Evolutionary conservation across 1,140 invertebrate genomes (phyloP).

Genomic region (Bombus confusus): DNA sequence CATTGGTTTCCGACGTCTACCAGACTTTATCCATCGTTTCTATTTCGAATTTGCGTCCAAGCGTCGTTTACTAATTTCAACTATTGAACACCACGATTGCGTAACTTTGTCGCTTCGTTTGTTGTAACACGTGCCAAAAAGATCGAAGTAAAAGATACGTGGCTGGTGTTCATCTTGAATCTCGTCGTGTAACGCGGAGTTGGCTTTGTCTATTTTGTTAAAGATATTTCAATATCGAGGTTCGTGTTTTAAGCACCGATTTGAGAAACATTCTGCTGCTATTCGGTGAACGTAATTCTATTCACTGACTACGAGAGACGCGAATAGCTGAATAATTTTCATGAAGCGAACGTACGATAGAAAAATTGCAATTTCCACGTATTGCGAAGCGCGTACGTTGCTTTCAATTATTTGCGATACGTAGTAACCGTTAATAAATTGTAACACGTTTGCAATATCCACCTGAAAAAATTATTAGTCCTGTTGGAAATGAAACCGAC

Average conservation of each 20-base stretch:
- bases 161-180: neutral
- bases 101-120: neutral
- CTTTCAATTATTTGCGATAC: too few species aligned
- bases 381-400: too few species aligned
- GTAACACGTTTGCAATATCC: neutral
- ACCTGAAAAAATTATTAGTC: neutral
- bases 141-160: neutral
- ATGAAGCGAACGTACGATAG: too few species aligned
- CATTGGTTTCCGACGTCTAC: constrained; percentile 45
- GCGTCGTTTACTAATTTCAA: neutral
- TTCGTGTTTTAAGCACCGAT: too few species aligned
- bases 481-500: neutral
- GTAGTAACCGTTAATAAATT: neutral
- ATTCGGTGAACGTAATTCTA: too few species aligned
- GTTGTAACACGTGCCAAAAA: neutral
- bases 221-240: too few species aligned
- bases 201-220: too few species aligned
- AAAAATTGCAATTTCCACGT: too few species aligned
- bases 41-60: too few species aligned
- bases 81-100: neutral
- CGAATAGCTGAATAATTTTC: too few species aligned
- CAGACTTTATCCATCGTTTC: neutral
- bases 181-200: neutral
- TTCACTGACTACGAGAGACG: too few species aligned
- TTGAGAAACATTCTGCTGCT: too few species aligned